Base-by-base conservation (phyloP, 2,797 vertebrate species). In the Chromobotia macracanthus region DNA sequence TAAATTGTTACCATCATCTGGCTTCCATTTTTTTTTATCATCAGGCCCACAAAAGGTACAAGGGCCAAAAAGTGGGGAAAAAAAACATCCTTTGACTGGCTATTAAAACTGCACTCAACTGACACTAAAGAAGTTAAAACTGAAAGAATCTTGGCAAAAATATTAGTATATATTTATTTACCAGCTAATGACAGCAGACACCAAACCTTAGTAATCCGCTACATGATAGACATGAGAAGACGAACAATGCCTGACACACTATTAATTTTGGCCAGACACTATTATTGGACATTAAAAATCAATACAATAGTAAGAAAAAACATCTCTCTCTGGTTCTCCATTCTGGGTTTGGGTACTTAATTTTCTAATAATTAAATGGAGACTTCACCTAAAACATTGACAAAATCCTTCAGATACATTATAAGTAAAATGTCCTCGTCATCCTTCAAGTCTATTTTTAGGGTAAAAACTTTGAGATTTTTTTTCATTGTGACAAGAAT, bases 201-300 rank as follows among this genome's bases (percentile, higher is more conserved):
- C 55, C 50, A 79, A 69, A 79, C 12, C 28, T 70, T 67, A 60
- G 31, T 31, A 31, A 68, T 28, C 50, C 5, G 25, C 50, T 58
- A 72, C 69, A 77, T 46, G 41, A 35, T 13, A 28, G 3, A 74
- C 55, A 71, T 53, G 64, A 51, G 74, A 44, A 74, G 35, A 63
- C 44, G 23, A 72, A 35, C 46, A 28, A 63, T 64, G 23, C 72
- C 79, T 66, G 66, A 67, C 53, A 48, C 66, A 69, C 31, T 70
- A 74, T 77, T 44, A 23, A 66, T 66, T 58, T 72, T 18, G n/a
- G 77, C 73, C 75, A 82, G 74, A 46, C 72, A 83, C 53, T 70
- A 60, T 66, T 69, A 63, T 23, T 56, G 2, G 66, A 75, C 80
- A n/a, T 38, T 66, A 56, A 48, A 63, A 81, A 64, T 31, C 53